Percentiles rank a stretch among this genome's conserved stretches.
Evolutionary conservation across 53 echinoderm and acorn worm genomes (phyloP).

Genomic region (Temnopleurus reevesii): DNA sequence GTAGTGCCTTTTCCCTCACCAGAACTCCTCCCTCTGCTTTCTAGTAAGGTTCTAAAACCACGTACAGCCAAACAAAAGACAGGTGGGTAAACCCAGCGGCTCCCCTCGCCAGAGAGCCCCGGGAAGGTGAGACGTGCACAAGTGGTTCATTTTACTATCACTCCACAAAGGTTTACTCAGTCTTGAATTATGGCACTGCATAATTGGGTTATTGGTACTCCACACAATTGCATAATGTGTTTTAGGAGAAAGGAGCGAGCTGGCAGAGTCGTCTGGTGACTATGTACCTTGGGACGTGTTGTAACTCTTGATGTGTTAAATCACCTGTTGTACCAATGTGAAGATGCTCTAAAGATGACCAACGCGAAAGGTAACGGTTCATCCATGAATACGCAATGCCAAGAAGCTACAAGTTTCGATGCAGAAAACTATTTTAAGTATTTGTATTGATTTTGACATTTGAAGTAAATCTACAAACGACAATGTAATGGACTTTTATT

Average conservation of each 20-base stretch:
- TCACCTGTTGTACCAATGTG: conserved; percentile 2
- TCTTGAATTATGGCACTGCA: conserved; percentile 3
- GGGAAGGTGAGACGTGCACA: conserved; percentile 15
- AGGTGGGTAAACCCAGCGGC: conserved; percentile 9
- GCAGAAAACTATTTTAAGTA: too few species aligned
- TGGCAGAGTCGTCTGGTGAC: neutral
- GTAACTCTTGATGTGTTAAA: neutral
- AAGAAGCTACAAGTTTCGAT: too few species aligned
- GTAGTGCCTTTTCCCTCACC: too few species aligned
- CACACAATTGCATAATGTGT: conserved; percentile 1
- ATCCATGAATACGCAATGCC: too few species aligned
- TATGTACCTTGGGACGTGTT: neutral
- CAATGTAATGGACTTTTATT: too few species aligned
- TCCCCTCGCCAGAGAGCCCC: neutral
- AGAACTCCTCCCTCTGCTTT: too few species aligned
- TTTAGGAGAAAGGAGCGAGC: neutral
- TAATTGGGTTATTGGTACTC: conserved; percentile 49
- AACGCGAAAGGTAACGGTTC: too few species aligned
- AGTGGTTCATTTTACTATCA: conserved; percentile 36
- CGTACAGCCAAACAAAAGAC: neutral
- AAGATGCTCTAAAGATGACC: too few species aligned
- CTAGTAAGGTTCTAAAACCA: too few species aligned
- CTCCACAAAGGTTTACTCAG: conserved; percentile 25
- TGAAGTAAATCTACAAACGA: too few species aligned
- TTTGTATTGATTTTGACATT: too few species aligned